Evolutionary conservation across 2,888 invertebrate species (phyloP).

Genomic region (Seira sanloemensis): DNA sequence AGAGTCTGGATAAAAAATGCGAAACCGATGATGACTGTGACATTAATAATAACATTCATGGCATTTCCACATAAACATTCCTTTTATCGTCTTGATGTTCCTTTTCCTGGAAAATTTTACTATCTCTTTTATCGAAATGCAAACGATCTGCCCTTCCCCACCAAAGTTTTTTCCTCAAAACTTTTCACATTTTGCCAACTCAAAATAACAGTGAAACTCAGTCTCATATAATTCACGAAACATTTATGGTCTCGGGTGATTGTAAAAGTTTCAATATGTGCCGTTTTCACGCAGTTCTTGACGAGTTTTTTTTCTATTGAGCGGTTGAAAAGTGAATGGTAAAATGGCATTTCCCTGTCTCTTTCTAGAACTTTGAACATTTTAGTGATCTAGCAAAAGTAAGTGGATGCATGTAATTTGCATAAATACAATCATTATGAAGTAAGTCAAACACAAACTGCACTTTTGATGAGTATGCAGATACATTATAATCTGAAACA

Average conservation of each 20-base stretch:
- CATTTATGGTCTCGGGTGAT: background rate
- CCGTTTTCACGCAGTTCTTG: background rate
- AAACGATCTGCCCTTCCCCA: background rate
- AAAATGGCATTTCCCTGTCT: background rate
- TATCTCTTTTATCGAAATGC: background rate
- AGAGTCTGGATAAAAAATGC: constrained; percentile 18
- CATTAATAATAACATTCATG: constrained; percentile 25
- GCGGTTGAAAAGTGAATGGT: background rate
- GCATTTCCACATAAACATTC: constrained; percentile 6
- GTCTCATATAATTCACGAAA: constrained; percentile 12
- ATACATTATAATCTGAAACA: constrained; percentile 8
- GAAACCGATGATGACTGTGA: constrained; percentile 28
- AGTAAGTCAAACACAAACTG: constrained; percentile 24
- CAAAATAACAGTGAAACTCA: background rate
- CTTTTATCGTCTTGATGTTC: background rate
- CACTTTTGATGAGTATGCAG: constrained; percentile 8
- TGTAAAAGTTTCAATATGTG: constrained; percentile 13
- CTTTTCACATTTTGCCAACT: constrained; percentile 23
- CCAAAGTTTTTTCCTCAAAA: background rate
- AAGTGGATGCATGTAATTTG: background rate
- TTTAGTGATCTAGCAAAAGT: background rate
- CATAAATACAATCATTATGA: constrained; percentile 10
- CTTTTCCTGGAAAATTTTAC: constrained; percentile 8
- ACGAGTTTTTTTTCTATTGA: background rate
- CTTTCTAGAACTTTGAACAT: background rate